Evolutionary conservation across 1,140 invertebrate species (phyloP), one percentile per base, ranked within the genome.

Genomic region (Dendroctonus valens): DNA sequence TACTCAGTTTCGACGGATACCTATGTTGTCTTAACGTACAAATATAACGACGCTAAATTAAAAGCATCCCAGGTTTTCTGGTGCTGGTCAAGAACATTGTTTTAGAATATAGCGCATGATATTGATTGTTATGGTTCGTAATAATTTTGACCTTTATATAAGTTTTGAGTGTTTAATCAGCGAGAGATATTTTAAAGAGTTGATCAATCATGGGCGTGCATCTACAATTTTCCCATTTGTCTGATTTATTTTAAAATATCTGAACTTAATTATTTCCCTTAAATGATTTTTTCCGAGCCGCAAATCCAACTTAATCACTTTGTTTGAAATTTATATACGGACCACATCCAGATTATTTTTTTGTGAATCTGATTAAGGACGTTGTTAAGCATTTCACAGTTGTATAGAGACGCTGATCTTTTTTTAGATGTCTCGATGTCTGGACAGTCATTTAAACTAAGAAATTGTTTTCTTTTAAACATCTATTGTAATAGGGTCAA

Each of bases 401-500:
- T 46, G 9, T 11, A 12, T 48, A 49, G 11, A 59, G 46, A 38
- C 42, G 42, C 42, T 39, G 55, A 58, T 60, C 58, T 60, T 49
- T 60, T 58, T 49, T 49, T 50, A 55, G n/a, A 50, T 48, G 7
- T 48, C 11, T 48, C 46, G 46, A 14, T 50, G 58, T 60, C 58
- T 60, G 41, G 58, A 42, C 58, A 50, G 7, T 60, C 14, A 60
- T 60, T 60, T 48, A 60, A 60, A 15, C 15, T 48, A 49, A 60
- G 44, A 60, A 37, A 48, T 60, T 50, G 26, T 59, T 60, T 48
- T 50, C 48, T 60, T 60, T 60, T 58, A 58, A 58, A 42, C 39
- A 58, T 58, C 55, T 58, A 58, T 60, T 60, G 44, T 49, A 60
- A 50, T 50, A 60, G 58, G 44, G 48, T 60, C 44, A 49, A 60